Conservation (phyloP, 2,797 vertebrate species). For the Carduelis carduelis region DNA sequence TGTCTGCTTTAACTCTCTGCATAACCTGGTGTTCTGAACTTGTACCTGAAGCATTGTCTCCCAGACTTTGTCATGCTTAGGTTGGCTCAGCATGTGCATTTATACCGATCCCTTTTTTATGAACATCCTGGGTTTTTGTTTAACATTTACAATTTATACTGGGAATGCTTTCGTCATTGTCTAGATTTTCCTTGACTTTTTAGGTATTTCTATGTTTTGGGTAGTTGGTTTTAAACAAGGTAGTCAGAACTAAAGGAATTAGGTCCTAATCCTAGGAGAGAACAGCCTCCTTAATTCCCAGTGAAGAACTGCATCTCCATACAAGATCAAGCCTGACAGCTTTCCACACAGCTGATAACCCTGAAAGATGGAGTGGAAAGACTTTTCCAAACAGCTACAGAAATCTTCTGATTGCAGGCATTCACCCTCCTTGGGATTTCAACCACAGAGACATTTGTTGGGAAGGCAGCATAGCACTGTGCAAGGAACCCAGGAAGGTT, state of each 20-base stretch:
- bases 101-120: background rate
- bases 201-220: background rate
- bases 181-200: background rate
- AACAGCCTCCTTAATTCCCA: background rate
- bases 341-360: background rate
- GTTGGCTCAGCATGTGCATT: constrained; percentile 19
- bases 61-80: constrained; percentile 41
- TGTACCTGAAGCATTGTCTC: constrained; percentile 40
- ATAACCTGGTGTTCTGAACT: constrained; percentile 67
- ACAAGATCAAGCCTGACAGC: background rate
- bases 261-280: background rate
- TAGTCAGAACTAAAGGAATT: background rate
- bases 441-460: background rate
- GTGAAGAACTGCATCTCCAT: background rate
- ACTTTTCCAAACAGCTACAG: background rate
- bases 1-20: constrained; percentile 81
- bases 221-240: background rate
- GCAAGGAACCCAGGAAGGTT: background rate
- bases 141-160: background rate
- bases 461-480: background rate
- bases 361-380: background rate
- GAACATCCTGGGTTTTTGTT: background rate
- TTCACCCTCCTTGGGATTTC: background rate
- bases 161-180: background rate
- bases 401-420: background rate